Conservation (phyloP, 2,888 invertebrate genomes). For the Gnatocerus cornutus region DNA sequence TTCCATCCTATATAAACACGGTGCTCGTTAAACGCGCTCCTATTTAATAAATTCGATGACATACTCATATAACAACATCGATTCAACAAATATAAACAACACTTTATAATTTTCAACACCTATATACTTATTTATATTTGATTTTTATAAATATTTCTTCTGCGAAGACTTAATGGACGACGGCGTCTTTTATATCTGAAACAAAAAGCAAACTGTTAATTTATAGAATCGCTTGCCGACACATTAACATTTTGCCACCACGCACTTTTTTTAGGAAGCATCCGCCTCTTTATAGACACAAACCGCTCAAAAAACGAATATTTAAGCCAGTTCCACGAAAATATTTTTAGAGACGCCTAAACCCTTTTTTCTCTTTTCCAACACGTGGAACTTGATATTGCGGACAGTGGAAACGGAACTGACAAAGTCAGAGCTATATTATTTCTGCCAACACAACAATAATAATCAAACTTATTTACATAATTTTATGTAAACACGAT, state of each 20-base stretch:
- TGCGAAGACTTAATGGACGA: conserved; percentile 57
- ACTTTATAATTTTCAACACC: conserved; percentile 51
- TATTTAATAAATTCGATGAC: conserved; percentile 49
- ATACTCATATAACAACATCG: conserved; percentile 47
- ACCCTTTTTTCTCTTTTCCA: no score
- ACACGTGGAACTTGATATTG: no score
- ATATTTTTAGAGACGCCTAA: no score
- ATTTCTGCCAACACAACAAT: no score
- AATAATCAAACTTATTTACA: no score
- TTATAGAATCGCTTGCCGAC: conserved; percentile 10
- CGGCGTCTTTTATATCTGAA: conserved; percentile 54
- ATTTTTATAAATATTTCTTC: conserved; percentile 49
- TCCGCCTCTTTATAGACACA: not conserved
- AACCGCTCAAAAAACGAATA: no score
- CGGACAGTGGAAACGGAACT: no score
- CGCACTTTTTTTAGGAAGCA: conserved; percentile 43
- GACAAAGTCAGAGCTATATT: no score
- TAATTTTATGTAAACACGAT: no score
- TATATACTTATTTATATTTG: conserved; percentile 44
- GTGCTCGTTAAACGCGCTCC: conserved; percentile 48
- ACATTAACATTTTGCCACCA: conserved; percentile 42
- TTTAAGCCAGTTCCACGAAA: no score
- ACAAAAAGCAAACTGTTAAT: conserved; percentile 50
- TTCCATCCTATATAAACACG: conserved; percentile 50
- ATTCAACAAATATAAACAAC: conserved; percentile 51